Evolutionary conservation across 2,113 vertebrate genomes (phyloP).

Genomic region (Upupa epops): DNA sequence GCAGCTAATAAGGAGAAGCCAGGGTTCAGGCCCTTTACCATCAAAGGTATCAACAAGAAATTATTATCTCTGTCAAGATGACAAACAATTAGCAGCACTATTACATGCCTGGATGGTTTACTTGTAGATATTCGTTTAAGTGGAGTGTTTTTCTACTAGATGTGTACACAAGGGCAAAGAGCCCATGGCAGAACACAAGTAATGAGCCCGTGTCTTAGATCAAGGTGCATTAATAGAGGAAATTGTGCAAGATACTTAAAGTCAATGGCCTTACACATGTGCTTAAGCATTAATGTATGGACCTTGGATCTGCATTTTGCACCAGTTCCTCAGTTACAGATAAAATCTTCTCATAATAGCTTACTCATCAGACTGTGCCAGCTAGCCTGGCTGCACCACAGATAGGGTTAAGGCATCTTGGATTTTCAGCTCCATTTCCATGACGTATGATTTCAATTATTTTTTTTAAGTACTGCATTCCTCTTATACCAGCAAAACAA

Average conservation of each 20-base stretch:
- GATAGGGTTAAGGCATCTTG: too few relatives aligned
- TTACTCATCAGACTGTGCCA: not conserved
- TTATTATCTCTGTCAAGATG: not conserved
- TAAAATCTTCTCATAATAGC: not conserved
- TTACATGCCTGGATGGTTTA: not conserved
- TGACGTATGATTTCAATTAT: not conserved
- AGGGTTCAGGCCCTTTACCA: not conserved
- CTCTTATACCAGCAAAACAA: not conserved
- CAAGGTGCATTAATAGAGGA: fast-evolving
- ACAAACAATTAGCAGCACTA: not conserved
- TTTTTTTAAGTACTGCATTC: not conserved
- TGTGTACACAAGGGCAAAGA: not conserved
- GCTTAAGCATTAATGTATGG: not conserved
- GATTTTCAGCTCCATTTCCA: not conserved
- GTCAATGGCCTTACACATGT: not conserved
- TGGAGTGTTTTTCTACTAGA: not conserved
- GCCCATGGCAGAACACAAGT: not conserved
- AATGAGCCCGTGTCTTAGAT: not conserved
- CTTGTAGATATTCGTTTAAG: not conserved
- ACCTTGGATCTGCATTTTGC: not conserved
- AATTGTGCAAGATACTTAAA: not conserved
- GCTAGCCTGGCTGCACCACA: not conserved
- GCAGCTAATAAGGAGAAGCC: not conserved
- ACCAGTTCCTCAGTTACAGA: not conserved
- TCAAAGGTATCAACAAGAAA: not conserved